phyloP scores from a whole-genome alignment of 1,140 invertebrate species.

The Euwallacea fornicatus region DNA sequence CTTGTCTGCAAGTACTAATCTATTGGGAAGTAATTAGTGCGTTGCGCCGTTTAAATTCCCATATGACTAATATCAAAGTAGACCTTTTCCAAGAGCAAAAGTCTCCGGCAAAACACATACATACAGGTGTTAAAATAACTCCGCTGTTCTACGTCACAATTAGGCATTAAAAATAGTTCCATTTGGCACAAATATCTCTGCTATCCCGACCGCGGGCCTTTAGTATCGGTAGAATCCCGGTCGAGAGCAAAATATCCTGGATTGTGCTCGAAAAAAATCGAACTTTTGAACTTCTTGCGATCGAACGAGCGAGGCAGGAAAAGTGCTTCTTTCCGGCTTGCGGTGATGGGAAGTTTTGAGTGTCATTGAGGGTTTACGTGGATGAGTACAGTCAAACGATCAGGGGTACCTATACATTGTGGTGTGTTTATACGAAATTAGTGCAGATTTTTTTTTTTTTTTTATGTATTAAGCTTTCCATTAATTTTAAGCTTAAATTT shows the following conservation, averaged over 20 bases:
- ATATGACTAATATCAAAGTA: not conserved
- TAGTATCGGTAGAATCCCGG: constrained; percentile 29
- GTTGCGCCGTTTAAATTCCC: too few relatives aligned
- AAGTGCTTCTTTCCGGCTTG: not conserved
- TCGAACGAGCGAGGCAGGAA: too few relatives aligned
- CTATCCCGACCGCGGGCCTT: constrained; percentile 28
- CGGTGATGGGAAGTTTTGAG: too few relatives aligned
- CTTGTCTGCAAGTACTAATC: too few relatives aligned
- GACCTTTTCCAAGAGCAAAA: constrained; percentile 2
- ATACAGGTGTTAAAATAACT: constrained; percentile 32
- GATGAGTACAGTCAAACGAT: not conserved
- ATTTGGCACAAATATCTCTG: constrained; percentile 39
- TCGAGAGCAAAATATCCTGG: constrained; percentile 20
- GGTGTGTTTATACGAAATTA: too few relatives aligned
- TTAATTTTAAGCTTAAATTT: too few relatives aligned
- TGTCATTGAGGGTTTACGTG: not conserved
- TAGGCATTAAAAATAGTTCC: constrained; percentile 39
- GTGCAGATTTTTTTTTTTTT: too few relatives aligned
- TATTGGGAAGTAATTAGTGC: too few relatives aligned
- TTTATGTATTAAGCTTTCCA: too few relatives aligned
- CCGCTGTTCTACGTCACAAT: constrained; percentile 33
- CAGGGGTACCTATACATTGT: not conserved
- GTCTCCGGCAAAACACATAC: not conserved
- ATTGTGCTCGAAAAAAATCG: too few relatives aligned
- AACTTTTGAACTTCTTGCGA: too few relatives aligned